phyloP scores from a whole-genome alignment of 2,113 vertebrate genomes.

The Syrrhaptes paradoxus region DNA sequence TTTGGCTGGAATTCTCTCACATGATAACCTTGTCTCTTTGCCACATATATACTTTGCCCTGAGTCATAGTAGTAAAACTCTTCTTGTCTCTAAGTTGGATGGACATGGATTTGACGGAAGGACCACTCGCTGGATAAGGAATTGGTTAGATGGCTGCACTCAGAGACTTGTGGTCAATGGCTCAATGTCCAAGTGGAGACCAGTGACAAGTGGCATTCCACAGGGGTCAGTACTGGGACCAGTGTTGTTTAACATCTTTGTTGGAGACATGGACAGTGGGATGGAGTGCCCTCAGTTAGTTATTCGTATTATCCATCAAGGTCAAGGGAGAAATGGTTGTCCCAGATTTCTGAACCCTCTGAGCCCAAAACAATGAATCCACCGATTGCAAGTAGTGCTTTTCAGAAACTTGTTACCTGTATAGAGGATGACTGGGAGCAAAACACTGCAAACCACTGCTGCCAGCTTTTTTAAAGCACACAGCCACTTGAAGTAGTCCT shows the following conservation, averaged over 20 bases:
- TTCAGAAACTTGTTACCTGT: background rate
- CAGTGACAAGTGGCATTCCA: too few species aligned
- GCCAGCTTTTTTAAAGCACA: background rate
- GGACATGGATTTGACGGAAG: too few species aligned
- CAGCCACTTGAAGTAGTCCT: background rate
- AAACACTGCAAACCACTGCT: background rate
- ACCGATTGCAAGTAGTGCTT: background rate
- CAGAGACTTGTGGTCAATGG: too few species aligned
- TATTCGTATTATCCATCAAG: fast-evolving
- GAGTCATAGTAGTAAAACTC: background rate
- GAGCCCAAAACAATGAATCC: background rate
- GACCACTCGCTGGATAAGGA: too few species aligned
- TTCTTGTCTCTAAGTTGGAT: too few species aligned
- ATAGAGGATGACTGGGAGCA: background rate
- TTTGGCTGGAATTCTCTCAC: background rate
- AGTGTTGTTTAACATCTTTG: too few species aligned
- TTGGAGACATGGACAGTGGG: too few species aligned
- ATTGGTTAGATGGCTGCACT: too few species aligned
- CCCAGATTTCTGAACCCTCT: background rate
- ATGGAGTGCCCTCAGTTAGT: background rate
- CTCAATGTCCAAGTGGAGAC: too few species aligned
- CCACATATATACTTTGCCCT: background rate
- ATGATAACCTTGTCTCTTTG: background rate
- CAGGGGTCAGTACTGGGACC: too few species aligned
- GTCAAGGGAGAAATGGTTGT: background rate